Conservation (phyloP, 2,888 invertebrate species). For the Timema cristinae region DNA sequence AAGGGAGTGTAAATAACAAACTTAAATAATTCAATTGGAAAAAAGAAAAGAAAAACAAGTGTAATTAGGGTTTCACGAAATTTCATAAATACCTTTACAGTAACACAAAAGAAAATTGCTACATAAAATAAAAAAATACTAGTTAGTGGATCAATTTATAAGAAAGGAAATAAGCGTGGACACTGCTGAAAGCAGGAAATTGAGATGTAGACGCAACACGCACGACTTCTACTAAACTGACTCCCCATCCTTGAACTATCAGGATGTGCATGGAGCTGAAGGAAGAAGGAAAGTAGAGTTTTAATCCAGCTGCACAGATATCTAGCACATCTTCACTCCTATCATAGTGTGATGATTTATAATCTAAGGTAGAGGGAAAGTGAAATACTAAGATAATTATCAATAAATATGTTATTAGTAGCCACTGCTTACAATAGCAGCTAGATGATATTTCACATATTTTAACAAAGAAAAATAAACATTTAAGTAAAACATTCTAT, state of each 20-base stretch:
- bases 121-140: constrained; percentile 16
- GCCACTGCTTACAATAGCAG: no score
- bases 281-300: constrained; percentile 1
- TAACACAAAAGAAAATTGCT: constrained; percentile 26
- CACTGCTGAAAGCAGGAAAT: constrained; percentile 33
- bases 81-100: constrained; percentile 22
- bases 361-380: no score
- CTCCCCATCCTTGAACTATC: constrained; percentile 24
- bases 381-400: no score
- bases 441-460: no score
- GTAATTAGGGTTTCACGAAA: constrained; percentile 17
- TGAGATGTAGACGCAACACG: constrained; percentile 25
- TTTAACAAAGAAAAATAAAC: no score
- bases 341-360: not conserved
- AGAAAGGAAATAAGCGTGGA: constrained; percentile 28
- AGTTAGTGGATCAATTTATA: no score
- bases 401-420: no score
- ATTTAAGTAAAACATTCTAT: no score
- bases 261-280: constrained; percentile 9
- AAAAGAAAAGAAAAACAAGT: not conserved
- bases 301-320: constrained; percentile 1
- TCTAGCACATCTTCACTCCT: not conserved
- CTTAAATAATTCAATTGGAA: constrained; percentile 8
- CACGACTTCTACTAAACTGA: constrained; percentile 27
- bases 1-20: constrained; percentile 27